Base-by-base conservation (phyloP, 2,888 invertebrate genomes). In the Lepidonotus clava region DNA sequence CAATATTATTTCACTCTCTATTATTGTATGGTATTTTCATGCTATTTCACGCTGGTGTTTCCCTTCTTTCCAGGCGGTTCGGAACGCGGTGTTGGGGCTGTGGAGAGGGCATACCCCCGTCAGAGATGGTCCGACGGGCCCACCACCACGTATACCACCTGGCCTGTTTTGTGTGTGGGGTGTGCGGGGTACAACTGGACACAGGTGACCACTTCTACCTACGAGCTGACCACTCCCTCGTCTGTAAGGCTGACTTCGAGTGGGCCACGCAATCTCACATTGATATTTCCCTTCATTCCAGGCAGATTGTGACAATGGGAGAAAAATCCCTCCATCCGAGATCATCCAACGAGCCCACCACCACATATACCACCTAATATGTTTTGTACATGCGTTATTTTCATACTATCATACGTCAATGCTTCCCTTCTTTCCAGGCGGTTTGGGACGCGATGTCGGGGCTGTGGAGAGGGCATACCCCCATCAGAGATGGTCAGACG, bases 151-250 rank as follows among this genome's bases (percentile, higher is more conserved):
- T 98, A 91, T 99, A 95, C 90, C 95, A 95, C 89, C 89, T 94
- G 61, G 91, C 93, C 56, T 95, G 95, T 89, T 95, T 95, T 90
- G 90, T 91, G 88, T 94, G 94, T 87, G 89, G 90, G 87, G 90
- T 92, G 34, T 99, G 98, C 94, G 97, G 97, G 53, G 95, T 97
- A 88, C 98, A 98, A 91, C 96, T 99, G 89, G 98, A 98, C 95
- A 98, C 98, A 40, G 98, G 99, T 11, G 98, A 99, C 95, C 98
- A 98, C 94, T 98, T 98, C 95, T 98, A 98, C 95, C 96, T 98
- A 90, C 98, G 98, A 97, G 98, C 98, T 93, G 98, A 99, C 95
- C 96, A 98, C 89, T 98, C 98, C 93, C 96, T 99, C 87, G 98
- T 99, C 87, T 99, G 99, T 95, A 98, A 98, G 93, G 96, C 97